phyloP scores from a whole-genome alignment of 2,113 vertebrate species.

The Boulengeromyrus knoepffleri region DNA sequence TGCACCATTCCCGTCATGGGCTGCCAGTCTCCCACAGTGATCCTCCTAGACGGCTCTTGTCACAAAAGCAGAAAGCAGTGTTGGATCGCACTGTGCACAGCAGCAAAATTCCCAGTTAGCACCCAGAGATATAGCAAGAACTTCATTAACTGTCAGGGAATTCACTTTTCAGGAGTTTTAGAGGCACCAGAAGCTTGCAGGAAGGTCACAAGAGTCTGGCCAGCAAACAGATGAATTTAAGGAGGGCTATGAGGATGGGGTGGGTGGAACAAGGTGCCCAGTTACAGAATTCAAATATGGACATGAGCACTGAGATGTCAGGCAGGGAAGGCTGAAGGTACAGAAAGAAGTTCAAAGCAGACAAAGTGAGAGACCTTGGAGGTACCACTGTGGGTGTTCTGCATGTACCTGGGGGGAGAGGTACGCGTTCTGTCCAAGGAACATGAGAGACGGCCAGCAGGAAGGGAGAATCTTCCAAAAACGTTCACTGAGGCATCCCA shows the following conservation, averaged over 20 bases:
- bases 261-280: neutral
- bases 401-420: neutral
- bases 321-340: neutral
- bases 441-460: neutral
- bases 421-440: neutral
- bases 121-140: neutral
- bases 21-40: too few relatives aligned
- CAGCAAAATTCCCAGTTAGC: neutral
- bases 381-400: neutral
- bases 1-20: too few relatives aligned
- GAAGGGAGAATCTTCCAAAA: neutral
- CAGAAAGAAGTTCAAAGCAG: neutral
- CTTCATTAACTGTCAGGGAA: neutral
- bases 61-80: too few relatives aligned
- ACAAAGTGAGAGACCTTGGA: neutral
- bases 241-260: neutral
- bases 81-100: too few relatives aligned
- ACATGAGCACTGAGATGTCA: neutral
- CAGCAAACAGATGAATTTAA: neutral
- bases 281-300: neutral
- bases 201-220: neutral
- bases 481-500: neutral
- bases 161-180: neutral
- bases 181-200: neutral
- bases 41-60: too few relatives aligned